Conservation (phyloP, 2,797 vertebrate genomes). For the Brachyalestes nurse region DNA sequence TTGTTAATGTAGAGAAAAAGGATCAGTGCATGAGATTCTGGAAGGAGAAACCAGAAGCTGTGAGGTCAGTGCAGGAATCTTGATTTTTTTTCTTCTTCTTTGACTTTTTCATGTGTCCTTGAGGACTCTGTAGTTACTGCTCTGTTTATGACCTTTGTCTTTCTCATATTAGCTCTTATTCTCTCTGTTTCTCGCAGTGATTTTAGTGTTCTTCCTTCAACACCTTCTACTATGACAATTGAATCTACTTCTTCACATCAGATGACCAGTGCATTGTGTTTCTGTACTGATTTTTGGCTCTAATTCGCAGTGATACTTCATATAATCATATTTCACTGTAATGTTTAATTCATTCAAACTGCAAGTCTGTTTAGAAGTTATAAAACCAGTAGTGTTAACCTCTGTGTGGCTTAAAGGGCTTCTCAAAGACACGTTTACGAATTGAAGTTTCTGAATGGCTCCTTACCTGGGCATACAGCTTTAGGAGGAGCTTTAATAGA, state of each 20-base stretch:
- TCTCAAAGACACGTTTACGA: neutral
- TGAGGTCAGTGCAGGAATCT: constrained; percentile 56
- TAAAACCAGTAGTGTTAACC: neutral
- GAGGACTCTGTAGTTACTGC: neutral
- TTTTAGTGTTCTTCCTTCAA: constrained; percentile 9
- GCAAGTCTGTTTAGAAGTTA: neutral
- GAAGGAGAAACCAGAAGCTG: constrained; percentile 43
- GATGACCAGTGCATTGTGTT: neutral
- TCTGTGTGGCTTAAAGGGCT: neutral
- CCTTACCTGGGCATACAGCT: neutral
- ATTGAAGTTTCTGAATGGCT: neutral
- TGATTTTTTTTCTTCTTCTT: constrained; percentile 33
- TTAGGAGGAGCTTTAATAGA: neutral
- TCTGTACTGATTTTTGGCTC: neutral
- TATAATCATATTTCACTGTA: neutral
- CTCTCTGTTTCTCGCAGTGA: neutral
- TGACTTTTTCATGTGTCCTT: neutral
- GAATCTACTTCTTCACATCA: constrained; percentile 17
- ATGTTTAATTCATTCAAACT: neutral
- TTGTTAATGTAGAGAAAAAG: constrained; percentile 29
- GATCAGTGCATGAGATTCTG: constrained; percentile 26
- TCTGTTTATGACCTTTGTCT: neutral
- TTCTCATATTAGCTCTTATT: neutral
- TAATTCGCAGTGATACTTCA: neutral
- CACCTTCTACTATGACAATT: neutral